A percentile compares a stretch with the other conserved stretches of the same genome.
Evolutionary conservation across 2,888 invertebrate species (phyloP).

Genomic region (Eurois occulta): DNA sequence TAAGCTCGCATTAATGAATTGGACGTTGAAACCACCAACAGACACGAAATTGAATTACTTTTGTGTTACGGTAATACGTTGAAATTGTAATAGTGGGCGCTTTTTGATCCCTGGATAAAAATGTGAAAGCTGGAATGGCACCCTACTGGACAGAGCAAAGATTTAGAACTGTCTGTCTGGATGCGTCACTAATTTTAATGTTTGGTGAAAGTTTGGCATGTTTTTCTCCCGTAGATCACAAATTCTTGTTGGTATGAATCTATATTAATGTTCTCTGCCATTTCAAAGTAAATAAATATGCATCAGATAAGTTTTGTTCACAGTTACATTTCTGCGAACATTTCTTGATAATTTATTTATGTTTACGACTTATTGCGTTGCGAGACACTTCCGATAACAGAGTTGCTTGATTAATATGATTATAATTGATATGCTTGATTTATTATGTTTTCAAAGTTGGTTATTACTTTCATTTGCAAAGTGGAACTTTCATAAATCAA

Average conservation of each 20-base stretch:
- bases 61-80: slow-evolving; percentile 79
- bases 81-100: slow-evolving; percentile 79
- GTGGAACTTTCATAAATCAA: slow-evolving; percentile 35
- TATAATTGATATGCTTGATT: slow-evolving; percentile 57
- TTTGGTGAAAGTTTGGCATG: neutral
- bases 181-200: slow-evolving; percentile 34
- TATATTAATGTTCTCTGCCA: neutral
- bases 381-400: slow-evolving; percentile 52
- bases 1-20: slow-evolving; percentile 79
- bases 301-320: slow-evolving; percentile 2
- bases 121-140: slow-evolving; percentile 74
- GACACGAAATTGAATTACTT: slow-evolving; percentile 81
- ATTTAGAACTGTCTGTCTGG: slow-evolving; percentile 53
- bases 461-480: slow-evolving; percentile 37
- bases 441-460: slow-evolving; percentile 47
- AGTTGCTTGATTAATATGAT: slow-evolving; percentile 57
- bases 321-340: slow-evolving; percentile 47
- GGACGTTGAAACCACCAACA: slow-evolving; percentile 77
- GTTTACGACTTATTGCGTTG: slow-evolving; percentile 45
- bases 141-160: slow-evolving; percentile 72
- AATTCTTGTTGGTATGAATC: neutral
- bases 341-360: slow-evolving; percentile 44
- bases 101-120: slow-evolving; percentile 84
- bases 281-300: neutral
- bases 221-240: neutral